Base-by-base conservation (phyloP, 2,797 vertebrate species). In the Gymnoscopelus microlampas region DNA sequence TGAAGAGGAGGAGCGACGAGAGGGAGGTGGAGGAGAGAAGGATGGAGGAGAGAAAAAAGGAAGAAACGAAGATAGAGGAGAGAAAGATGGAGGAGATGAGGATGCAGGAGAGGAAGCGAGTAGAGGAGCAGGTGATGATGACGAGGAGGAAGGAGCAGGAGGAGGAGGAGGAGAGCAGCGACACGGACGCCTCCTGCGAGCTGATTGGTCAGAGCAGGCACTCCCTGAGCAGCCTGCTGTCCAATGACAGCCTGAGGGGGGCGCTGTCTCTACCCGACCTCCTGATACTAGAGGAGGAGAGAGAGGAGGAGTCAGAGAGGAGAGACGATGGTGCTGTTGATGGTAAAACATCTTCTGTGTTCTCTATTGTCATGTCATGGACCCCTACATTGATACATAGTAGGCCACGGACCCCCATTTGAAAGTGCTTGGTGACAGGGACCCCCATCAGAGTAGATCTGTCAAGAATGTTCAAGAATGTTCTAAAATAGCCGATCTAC, bases 181-280 rank as follows among this genome's bases (percentile, higher is more conserved):
- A 91, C 81, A 91, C 92, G 3, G 81, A 90, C 48, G 85, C 80
- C 78, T 92, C 88, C 56, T 89, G 87, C 64, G 73, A 85, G 66
- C 85, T 84, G 69, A 89, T 90, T 87, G 92, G 87, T 84, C 91
- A 82, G 87, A 91, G 93, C 87, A 86, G 87, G 68, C 73, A 77
- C 74, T 91, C 93, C 10, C 81, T 93, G 63, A 92, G 90, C 82
- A 90, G 88, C 0, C 81, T 74, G 2, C 66, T 91, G 72, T 92
- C 87, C 80, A 89, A 78, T 69, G 79, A 91, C 60, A 86, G 86
- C 87, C 88, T 90, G 77, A 90, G 68, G 79, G 93, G 84, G 83
- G 85, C 69, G 64, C 84, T 90, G 60, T 92, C 91, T 35, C 88
- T 93, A 59, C 73, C 77, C 63, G 81, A 86, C 59, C 83, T 91